Evolutionary conservation across 1,140 invertebrate species (phyloP).

Genomic region (Zaprionus ghesquierei): DNA sequence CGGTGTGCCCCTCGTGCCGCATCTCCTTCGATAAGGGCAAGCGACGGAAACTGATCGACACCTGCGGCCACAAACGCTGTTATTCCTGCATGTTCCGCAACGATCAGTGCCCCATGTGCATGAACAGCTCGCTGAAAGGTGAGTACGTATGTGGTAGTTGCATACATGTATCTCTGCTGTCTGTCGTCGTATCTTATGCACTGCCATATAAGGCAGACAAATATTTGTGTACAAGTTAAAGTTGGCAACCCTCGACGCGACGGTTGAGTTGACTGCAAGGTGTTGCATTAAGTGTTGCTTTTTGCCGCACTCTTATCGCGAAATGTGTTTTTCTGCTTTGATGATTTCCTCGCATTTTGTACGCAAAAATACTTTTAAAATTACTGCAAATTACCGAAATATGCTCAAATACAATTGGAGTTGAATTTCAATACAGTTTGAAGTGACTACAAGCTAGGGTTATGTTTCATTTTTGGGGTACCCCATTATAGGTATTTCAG

Average conservation of each 20-base stretch:
- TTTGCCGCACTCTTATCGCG: constrained; percentile 31
- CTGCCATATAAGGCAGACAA: constrained; percentile 55
- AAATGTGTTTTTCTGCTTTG: constrained; percentile 23
- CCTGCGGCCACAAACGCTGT: constrained; percentile 96
- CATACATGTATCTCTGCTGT: not conserved
- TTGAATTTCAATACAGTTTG: not conserved
- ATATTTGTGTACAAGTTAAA: constrained; percentile 62
- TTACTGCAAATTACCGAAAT: constrained; percentile 8
- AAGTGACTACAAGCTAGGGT: not conserved
- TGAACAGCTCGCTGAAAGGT: constrained; percentile 83
- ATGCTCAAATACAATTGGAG: not conserved
- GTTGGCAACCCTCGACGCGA: constrained; percentile 38
- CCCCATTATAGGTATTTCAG: not conserved
- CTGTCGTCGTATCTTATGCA: constrained; percentile 46
- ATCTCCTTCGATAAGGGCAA: constrained; percentile 98
- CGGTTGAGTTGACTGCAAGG: constrained; percentile 14
- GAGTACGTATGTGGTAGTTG: constrained; percentile 32
- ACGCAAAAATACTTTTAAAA: constrained; percentile 9
- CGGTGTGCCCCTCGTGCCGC: constrained; percentile 91
- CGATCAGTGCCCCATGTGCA: constrained; percentile 94
- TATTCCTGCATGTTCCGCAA: constrained; percentile 96
- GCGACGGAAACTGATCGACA: constrained; percentile 95
- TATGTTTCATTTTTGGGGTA: not conserved
- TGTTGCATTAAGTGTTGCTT: constrained; percentile 41
- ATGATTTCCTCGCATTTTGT: constrained; percentile 32